phyloP scores from a whole-genome alignment of 2,113 vertebrate genomes.

The Vulpes vulpes region DNA sequence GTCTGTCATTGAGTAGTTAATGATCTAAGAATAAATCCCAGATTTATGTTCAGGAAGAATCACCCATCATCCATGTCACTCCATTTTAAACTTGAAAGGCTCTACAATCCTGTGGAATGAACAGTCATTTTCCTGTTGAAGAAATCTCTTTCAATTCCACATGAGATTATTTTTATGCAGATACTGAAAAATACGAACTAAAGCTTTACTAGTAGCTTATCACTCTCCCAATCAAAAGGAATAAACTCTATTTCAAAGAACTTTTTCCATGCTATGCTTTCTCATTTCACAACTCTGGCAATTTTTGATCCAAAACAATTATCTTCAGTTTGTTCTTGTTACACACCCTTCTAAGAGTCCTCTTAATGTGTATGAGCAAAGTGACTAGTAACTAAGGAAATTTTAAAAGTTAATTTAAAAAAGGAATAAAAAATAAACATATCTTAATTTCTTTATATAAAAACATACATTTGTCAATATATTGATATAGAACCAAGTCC shows the following conservation, averaged over 20 bases:
- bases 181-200: not conserved
- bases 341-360: not conserved
- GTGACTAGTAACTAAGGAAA: not conserved
- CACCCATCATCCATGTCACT: not conserved
- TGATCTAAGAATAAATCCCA: not conserved
- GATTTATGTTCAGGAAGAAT: not conserved
- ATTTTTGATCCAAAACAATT: not conserved
- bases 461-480: not conserved
- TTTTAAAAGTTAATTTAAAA: not conserved
- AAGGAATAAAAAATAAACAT: not conserved
- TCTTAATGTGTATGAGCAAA: not conserved
- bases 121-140: not conserved
- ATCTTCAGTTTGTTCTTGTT: not conserved
- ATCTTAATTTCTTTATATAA: not conserved
- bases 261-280: not conserved
- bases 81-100: not conserved
- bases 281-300: not conserved
- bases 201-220: constrained; percentile 5
- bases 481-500: not conserved
- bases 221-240: not conserved
- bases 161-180: not conserved
- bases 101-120: not conserved
- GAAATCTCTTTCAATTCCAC: not conserved
- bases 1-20: not conserved
- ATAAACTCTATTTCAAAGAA: not conserved